phyloP scores from a whole-genome alignment of 2,888 invertebrate species.

The Tetragonula carbonaria region DNA sequence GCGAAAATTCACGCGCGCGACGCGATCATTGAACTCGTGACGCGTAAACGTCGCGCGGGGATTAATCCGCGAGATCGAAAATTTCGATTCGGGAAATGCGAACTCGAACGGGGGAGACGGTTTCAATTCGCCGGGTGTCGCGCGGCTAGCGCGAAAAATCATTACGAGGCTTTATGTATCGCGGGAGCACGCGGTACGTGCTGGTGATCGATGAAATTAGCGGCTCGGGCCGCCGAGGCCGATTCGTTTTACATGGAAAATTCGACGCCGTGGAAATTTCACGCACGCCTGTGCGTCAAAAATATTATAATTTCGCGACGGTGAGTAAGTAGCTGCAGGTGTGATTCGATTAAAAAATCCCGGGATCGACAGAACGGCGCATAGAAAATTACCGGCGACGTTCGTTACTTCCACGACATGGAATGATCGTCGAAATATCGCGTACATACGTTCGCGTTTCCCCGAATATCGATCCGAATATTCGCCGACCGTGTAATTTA shows the following conservation, averaged over 20 bases:
- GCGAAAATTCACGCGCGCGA: conserved; percentile 1
- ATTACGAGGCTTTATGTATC: not conserved
- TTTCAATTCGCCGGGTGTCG: conserved; percentile 9
- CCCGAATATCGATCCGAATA: not conserved
- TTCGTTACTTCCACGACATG: conserved; percentile 20
- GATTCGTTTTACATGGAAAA: conserved; percentile 28
- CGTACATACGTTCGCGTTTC: not conserved
- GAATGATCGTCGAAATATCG: not conserved
- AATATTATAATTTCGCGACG: conserved; percentile 32
- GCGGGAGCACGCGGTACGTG: not conserved
- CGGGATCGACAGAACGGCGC: not conserved
- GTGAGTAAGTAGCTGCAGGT: not conserved
- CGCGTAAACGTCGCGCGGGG: conserved; percentile 29
- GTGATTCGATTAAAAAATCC: conserved; percentile 23
- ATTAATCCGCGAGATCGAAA: conserved; percentile 36
- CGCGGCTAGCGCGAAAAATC: not conserved
- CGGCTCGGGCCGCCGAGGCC: not conserved
- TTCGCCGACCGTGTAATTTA: not conserved
- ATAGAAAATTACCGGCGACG: conserved; percentile 29
- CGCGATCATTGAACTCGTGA: conserved; percentile 1
- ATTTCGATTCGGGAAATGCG: conserved; percentile 5
- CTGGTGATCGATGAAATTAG: conserved; percentile 35
- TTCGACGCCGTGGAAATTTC: not conserved
- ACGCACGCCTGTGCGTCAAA: not conserved
- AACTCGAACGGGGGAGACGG: not conserved